Evolutionary conservation across 2,888 invertebrate genomes (phyloP).

Genomic region (Nephrotoma flavescens): DNA sequence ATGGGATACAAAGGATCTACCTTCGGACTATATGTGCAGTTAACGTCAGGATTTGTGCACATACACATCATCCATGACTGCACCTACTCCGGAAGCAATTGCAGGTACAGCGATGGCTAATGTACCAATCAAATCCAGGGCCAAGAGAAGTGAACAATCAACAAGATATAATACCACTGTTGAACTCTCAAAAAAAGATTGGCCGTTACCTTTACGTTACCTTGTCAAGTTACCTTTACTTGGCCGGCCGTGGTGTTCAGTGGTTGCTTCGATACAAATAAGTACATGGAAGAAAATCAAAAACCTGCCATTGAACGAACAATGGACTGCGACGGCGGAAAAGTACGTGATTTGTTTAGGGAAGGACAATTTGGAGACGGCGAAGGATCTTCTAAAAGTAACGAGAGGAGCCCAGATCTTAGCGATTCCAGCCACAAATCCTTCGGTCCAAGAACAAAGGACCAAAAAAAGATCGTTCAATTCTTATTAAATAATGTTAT

Average conservation of each 20-base stretch:
- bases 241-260: not conserved
- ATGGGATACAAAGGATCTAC: not conserved
- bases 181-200: not conserved
- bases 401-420: too few species aligned
- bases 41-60: not conserved
- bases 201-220: not conserved
- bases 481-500: too few species aligned
- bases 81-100: not conserved
- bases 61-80: not conserved
- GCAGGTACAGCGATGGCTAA: not conserved
- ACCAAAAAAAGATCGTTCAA: too few species aligned
- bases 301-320: not conserved
- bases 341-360: not conserved
- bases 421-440: too few species aligned
- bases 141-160: not conserved
- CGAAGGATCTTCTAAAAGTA: not conserved
- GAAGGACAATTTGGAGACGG: not conserved
- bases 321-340: not conserved
- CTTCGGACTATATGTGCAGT: not conserved
- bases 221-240: too few species aligned
- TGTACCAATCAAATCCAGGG: not conserved
- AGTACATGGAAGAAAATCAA: not conserved
- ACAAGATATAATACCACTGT: not conserved
- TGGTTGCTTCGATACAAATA: too few species aligned
- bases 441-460: too few species aligned